These are phyloP conservation scores for Solenodon paradoxus DNA, from an alignment of 2,113 vertebrate species.

Conservation along the genomic window DNA sequence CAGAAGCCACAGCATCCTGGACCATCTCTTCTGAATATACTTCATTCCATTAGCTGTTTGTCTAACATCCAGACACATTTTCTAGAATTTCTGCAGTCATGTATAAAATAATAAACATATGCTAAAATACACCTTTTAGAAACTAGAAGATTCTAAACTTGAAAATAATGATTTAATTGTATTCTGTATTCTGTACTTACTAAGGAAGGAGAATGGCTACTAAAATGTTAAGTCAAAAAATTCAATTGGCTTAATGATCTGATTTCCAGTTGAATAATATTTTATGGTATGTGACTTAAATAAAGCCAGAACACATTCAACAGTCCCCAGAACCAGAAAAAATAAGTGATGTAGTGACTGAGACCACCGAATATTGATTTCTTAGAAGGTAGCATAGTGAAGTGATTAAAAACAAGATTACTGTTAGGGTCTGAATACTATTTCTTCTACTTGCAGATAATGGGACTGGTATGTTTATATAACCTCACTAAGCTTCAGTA, in stretches of 20 bases:
- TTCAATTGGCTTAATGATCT: constrained; percentile 41
- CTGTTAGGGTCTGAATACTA: neutral
- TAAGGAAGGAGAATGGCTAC: neutral
- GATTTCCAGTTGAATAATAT: constrained; percentile 33
- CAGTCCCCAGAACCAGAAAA: neutral
- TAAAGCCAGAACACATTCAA: neutral
- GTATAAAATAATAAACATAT: neutral
- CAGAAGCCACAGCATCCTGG: neutral
- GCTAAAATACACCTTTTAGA: neutral
- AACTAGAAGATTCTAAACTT: neutral
- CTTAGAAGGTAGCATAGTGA: neutral
- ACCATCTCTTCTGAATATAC: neutral
- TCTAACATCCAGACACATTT: neutral
- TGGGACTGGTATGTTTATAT: neutral
- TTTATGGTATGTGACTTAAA: constrained; percentile 41
- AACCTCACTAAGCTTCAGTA: neutral
- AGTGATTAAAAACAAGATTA: neutral
- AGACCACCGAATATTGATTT: constrained; percentile 27
- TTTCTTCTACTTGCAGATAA: neutral
- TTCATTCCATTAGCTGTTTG: neutral
- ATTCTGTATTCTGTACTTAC: neutral
- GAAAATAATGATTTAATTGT: neutral
- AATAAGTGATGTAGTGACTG: neutral
- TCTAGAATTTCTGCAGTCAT: neutral
- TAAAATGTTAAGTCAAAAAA: constrained; percentile 53